phyloP scores from a whole-genome alignment of 2,113 vertebrate genomes.

The Phasianus colchicus region DNA sequence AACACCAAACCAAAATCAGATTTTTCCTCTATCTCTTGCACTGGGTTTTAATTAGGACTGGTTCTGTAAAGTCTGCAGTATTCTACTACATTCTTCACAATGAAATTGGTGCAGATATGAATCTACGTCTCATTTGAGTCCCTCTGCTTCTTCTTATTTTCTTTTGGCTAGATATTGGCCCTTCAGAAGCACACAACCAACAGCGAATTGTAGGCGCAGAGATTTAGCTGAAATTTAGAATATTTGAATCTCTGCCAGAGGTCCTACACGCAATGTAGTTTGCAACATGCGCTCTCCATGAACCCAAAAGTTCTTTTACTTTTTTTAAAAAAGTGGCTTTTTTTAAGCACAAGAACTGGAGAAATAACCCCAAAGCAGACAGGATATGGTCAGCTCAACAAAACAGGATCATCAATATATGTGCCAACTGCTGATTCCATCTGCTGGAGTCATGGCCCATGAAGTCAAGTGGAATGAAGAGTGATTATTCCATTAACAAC shows the following conservation, averaged over 20 bases:
- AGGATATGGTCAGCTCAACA: neutral
- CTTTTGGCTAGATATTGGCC: neutral
- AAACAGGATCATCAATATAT: neutral
- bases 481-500: constrained; percentile 44
- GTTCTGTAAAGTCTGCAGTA: neutral
- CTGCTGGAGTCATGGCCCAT: constrained; percentile 32
- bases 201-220: neutral
- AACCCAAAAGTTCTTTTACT: neutral
- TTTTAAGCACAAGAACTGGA: neutral
- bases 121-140: neutral
- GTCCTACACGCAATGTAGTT: neutral
- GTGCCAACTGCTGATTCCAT: constrained; percentile 27
- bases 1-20: neutral
- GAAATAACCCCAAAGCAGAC: neutral
- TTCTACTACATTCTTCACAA: neutral
- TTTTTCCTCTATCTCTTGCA: neutral
- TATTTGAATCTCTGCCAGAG: neutral
- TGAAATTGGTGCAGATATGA: neutral
- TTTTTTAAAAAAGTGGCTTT: no score
- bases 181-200: neutral
- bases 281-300: neutral
- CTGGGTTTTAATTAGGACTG: neutral
- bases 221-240: neutral
- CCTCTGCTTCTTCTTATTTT: neutral
- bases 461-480: constrained; percentile 43